Percentiles rank a stretch among this genome's conserved stretches.
Conservation (phyloP, 1,140 invertebrate genomes). For the Tigriopus japonicus region DNA sequence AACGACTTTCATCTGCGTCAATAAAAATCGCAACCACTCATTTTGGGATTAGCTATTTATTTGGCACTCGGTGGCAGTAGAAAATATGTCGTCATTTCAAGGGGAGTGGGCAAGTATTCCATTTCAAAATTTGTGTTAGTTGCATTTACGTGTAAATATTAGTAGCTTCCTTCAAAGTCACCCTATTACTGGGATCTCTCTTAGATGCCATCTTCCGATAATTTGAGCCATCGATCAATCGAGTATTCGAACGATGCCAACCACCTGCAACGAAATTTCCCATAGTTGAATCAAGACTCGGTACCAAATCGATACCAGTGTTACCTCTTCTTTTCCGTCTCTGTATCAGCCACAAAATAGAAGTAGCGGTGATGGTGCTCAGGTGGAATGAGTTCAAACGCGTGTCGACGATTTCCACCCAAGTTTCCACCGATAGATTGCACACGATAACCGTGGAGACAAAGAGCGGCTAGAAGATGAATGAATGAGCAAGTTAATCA, state of each 20-base stretch:
- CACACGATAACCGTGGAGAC: conserved; percentile 81
- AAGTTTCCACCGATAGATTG: conserved; percentile 42
- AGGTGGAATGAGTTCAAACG: conserved; percentile 74
- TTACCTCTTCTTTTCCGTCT: conserved; percentile 84
- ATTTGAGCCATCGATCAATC: conserved; percentile 87
- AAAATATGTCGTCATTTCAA: neutral
- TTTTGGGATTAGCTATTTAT: neutral
- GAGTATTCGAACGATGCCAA: conserved; percentile 80
- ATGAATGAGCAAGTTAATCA: conserved; percentile 8
- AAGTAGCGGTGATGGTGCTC: conserved; percentile 66
- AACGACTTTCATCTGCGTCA: too few relatives aligned
- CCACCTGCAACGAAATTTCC: conserved; percentile 62
- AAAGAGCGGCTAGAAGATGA: conserved; percentile 47
- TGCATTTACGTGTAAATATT: neutral
- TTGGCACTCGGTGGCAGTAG: conserved; percentile 7
- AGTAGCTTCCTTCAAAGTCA: neutral
- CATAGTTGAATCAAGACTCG: too few relatives aligned
- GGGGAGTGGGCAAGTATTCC: too few relatives aligned
- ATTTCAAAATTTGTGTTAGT: neutral
- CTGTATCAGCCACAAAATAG: conserved; percentile 78
- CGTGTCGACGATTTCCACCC: conserved; percentile 51
- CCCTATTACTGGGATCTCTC: neutral
- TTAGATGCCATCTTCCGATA: conserved; percentile 22
- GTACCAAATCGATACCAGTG: neutral
- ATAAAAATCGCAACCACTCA: too few relatives aligned